Percentiles rank a stretch among this genome's conserved stretches.
Conservation (phyloP, 2,888 invertebrate genomes). For the Heliconius ethilla region DNA sequence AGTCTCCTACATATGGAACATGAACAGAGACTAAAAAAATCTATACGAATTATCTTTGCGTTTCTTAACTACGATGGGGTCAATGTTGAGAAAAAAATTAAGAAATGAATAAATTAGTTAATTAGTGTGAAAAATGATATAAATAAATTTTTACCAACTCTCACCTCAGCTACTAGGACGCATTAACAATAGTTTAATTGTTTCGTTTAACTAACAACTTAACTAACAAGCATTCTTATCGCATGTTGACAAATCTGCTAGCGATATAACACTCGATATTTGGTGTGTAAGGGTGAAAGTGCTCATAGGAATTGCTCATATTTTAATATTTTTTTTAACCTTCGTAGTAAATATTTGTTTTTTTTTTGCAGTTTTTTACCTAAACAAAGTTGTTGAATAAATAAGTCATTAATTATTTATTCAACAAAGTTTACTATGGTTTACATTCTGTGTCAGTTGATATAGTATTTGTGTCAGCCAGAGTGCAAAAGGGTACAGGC, state of each 20-base stretch:
- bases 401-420: no score
- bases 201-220: constrained; percentile 2
- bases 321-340: not conserved
- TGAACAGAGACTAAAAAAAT: no score
- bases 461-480: not conserved
- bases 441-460: not conserved
- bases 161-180: not conserved
- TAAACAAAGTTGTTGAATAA: no score
- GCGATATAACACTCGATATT: not conserved
- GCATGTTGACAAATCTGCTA: constrained; percentile 7
- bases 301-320: not conserved
- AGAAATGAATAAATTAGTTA: no score
- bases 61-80: no score
- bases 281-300: not conserved
- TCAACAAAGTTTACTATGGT: not conserved
- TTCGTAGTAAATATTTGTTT: not conserved
- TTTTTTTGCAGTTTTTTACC: not conserved
- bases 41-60: no score
- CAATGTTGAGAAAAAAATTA: no score
- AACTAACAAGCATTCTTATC: constrained; percentile 15
- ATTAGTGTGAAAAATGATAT: not conserved
- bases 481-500: not conserved
- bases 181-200: constrained; percentile 4
- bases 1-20: not conserved
- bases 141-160: not conserved